Percentiles rank a stretch among this genome's conserved stretches.
phyloP scores from a whole-genome alignment of 2,888 invertebrate genomes.

The Sepiola atlantica region DNA sequence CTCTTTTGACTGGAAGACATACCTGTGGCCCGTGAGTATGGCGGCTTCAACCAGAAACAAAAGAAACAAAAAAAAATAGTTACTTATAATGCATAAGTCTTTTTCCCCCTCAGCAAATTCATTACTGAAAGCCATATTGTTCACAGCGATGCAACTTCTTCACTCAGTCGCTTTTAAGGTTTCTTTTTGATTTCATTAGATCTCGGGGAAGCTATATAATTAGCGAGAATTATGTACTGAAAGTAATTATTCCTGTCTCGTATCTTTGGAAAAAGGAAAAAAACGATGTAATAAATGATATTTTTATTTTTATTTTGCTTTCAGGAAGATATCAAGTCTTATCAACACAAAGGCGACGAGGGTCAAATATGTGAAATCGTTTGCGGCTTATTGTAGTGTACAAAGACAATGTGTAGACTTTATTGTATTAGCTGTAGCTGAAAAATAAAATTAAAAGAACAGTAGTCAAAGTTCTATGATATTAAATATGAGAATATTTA shows the following conservation, averaged over 20 bases:
- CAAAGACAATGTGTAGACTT: not conserved
- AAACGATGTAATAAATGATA: not conserved
- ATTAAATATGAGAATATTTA: not conserved
- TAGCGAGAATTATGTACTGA: not conserved
- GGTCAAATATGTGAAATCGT: not conserved
- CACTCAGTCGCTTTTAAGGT: not conserved
- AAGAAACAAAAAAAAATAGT: not conserved
- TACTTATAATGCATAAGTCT: not conserved
- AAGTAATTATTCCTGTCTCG: not conserved
- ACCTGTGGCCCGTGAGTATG: not conserved
- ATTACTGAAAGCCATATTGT: slow-evolving; percentile 10
- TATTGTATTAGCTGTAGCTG: not conserved
- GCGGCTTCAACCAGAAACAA: not conserved
- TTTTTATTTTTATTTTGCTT: not conserved
- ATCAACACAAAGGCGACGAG: not conserved
- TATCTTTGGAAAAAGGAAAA: not conserved
- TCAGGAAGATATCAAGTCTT: not conserved
- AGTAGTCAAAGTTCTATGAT: not conserved
- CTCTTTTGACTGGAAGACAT: not conserved
- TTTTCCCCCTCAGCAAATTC: not conserved
- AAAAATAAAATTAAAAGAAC: not conserved
- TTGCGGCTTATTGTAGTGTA: not conserved
- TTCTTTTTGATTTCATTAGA: slow-evolving; percentile 23
- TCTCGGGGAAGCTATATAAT: not conserved
- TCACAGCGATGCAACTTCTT: not conserved